phyloP scores from a whole-genome alignment of 2,113 vertebrate species.

The Uropsilus gracilis region DNA sequence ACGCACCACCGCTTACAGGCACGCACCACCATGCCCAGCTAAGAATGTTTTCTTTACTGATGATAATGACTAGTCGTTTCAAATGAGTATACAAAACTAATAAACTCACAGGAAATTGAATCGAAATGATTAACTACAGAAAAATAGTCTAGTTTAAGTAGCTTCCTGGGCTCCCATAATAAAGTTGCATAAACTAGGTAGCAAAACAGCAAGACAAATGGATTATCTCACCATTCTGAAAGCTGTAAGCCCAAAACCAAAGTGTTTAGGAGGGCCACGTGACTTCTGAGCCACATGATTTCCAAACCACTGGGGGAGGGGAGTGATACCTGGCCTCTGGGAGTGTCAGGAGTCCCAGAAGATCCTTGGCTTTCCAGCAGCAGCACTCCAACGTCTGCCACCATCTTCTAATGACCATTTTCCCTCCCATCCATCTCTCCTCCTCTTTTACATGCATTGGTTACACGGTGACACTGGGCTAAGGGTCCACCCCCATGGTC shows the following conservation, averaged over 20 bases:
- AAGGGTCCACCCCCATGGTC: background rate
- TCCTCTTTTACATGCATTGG: background rate
- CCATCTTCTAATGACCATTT: background rate
- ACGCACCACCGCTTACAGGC: too few relatives aligned
- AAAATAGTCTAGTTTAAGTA: background rate
- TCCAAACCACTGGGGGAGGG: background rate
- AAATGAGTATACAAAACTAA: constrained; percentile 14
- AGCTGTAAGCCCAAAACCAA: background rate
- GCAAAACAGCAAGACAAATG: background rate
- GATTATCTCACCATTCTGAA: background rate
- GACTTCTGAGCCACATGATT: too few relatives aligned
- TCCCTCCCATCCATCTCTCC: background rate
- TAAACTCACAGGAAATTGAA: background rate
- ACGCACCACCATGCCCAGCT: too few relatives aligned
- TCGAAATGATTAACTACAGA: background rate
- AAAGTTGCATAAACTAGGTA: background rate
- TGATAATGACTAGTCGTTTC: constrained; percentile 3
- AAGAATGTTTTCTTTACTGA: background rate
- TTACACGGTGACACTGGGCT: background rate
- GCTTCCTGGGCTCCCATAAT: background rate
- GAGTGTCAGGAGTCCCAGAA: background rate
- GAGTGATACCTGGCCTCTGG: too few relatives aligned
- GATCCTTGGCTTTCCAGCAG: too few relatives aligned
- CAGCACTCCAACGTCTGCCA: background rate
- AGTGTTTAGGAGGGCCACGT: too few relatives aligned